phyloP scores from a whole-genome alignment of 1,140 invertebrate species.

The Drosophila insularis region DNA sequence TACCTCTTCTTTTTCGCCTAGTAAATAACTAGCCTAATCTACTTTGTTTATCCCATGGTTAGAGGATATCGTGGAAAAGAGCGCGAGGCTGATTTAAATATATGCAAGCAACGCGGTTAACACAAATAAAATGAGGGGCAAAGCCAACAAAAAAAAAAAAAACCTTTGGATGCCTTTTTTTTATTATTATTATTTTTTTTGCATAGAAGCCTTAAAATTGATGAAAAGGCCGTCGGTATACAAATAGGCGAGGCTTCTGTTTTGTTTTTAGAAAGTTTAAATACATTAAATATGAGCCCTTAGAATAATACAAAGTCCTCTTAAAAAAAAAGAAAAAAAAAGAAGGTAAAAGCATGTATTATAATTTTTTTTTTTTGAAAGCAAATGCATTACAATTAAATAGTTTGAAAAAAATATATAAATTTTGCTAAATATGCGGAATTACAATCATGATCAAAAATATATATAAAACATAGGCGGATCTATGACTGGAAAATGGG shows the following conservation, averaged over 20 bases:
- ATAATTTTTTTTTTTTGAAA: too few species aligned
- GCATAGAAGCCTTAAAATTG: constrained; percentile 1
- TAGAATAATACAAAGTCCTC: neutral
- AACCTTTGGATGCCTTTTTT: constrained; percentile 3
- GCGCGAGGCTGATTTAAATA: constrained; percentile 12
- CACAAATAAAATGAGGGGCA: constrained; percentile 6
- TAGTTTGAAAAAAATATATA: too few species aligned
- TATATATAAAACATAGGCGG: too few species aligned
- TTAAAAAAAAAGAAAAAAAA: neutral
- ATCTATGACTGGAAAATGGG: too few species aligned
- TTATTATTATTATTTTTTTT: neutral
- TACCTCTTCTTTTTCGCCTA: too few species aligned
- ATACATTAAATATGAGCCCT: constrained; percentile 1
- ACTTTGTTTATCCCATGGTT: neutral
- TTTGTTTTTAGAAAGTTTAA: constrained; percentile 6
- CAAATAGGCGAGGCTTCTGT: constrained; percentile 2
- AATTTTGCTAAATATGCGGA: too few species aligned
- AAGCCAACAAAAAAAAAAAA: neutral
- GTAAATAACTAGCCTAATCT: neutral
- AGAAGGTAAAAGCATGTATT: too few species aligned
- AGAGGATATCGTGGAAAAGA: neutral
- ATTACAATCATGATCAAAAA: too few species aligned
- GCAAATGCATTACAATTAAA: too few species aligned
- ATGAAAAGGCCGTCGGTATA: constrained; percentile 13
- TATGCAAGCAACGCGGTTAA: constrained; percentile 18